Evolutionary conservation across 2,113 vertebrate species (phyloP), one percentile per base, ranked within the genome.

Genomic region (Labeo rohita): DNA sequence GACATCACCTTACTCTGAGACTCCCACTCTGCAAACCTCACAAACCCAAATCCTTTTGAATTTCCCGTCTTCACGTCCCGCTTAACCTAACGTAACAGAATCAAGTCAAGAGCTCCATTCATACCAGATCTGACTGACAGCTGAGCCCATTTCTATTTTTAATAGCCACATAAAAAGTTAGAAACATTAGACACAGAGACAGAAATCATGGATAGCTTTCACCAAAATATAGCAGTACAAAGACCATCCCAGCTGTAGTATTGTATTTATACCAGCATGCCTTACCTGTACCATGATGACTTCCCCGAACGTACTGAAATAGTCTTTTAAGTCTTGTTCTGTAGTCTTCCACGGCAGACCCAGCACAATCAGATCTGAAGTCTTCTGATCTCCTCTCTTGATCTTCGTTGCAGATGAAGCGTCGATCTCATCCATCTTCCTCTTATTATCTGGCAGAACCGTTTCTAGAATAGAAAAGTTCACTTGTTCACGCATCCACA

Each of bases 261-360:
- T 72, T 11, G 36, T 52, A 54, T 77, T 77, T 54, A 21, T 56
- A 34, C 34, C 49, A 77, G 50, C 23, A 36, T 54, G 15, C 18
- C 15, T 92, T 95, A 99, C 98, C 98, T 99, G 98, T 87, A 99
- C 98, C 98, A 99, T 99, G 83, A 99, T 97, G 80, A 99, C 98
- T 93, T 99, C 98, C 82, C 98, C 98, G 90, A 98, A 99, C 0
- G 98, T 99, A 91, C 97, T 96, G 83, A 99, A 99, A 91, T 99
- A 99, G 0, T 99, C 98, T 87, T 99, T 99, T 36, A 99, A 93
- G 89, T 99, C 98, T 90, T 99, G 98, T 50, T 99, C 98, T 0
- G 97, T 95, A 2, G 98, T 99, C 93, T 99, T 99, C 98, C 98
- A 99, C 0, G 98, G 98, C 83, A 99, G 95, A 43, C 98, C 98